Evolutionary conservation across 2,888 invertebrate species (phyloP).

Genomic region (Lasioglossum villosulum): DNA sequence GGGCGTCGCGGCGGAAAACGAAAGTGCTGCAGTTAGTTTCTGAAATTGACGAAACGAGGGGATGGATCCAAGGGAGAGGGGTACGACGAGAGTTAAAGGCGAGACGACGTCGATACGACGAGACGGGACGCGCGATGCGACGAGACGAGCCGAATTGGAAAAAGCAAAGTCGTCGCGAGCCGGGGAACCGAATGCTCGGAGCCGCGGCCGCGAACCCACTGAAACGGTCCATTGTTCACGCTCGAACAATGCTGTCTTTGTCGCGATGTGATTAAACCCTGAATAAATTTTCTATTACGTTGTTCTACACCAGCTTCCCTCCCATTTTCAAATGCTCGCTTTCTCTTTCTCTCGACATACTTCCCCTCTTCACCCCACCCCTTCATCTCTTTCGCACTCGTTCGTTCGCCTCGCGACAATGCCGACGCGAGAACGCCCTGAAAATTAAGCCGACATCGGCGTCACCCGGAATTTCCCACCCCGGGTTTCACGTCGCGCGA

Average conservation of each 20-base stretch:
- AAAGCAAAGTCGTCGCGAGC: conserved; percentile 66
- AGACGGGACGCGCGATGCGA: conserved; percentile 41
- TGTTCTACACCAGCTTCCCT: conserved; percentile 44
- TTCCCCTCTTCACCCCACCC: neutral
- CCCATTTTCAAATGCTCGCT: conserved; percentile 39
- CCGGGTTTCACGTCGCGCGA: neutral
- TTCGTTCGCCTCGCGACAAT: conserved; percentile 1
- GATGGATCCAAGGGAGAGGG: neutral
- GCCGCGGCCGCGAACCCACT: conserved; percentile 51
- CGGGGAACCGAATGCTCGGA: conserved; percentile 22
- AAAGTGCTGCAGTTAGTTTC: conserved; percentile 6
- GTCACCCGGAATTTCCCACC: neutral
- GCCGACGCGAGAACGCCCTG: neutral
- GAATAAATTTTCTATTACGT: conserved; percentile 78
- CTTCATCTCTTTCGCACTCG: neutral
- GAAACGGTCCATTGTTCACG: conserved; percentile 72
- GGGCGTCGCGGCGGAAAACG: conserved; percentile 18
- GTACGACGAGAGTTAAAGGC: neutral
- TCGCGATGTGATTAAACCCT: conserved; percentile 79
- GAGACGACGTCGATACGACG: conserved; percentile 22
- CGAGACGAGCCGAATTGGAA: conserved; percentile 48
- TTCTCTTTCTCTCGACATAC: neutral
- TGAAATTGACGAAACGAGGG: neutral
- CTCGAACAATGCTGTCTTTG: conserved; percentile 78
- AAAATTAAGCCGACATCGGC: conserved; percentile 4